Base-by-base conservation (phyloP, 1,140 invertebrate genomes). In the Pseudomyrmex pallidus region DNA sequence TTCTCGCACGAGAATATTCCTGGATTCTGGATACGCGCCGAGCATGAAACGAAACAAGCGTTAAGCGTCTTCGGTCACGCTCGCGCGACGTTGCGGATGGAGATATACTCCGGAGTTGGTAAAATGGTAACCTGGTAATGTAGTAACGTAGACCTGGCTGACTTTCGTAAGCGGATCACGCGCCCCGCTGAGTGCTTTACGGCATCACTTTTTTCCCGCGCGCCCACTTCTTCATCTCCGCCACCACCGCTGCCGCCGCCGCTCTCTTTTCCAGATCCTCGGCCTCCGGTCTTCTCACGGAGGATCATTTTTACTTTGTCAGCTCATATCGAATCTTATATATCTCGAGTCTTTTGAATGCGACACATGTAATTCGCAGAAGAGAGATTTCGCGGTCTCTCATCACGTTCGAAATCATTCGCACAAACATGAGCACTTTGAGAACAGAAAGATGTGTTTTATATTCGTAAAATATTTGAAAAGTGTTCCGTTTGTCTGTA, bases 151-250 rank as follows among this genome's bases (percentile, higher is more conserved):
- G 84, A 83, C 85, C 82, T 82, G 76, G 87, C 91, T 90, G 91
- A 91, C 90, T 92, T 92, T 92, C 83, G 93, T 92, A 94, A 93
- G 90, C 92, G 92, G 92, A 93, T 93, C 93, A 94, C 93, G 93
- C 90, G 87, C 91, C 89, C 89, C 77, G 91, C 91, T 93, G 92
- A 94, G 93, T 94, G 92, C 92, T 94, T 94, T 94, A 94, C 90
- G 92, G 92, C 93, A 93, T 93, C 92, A 80, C 90, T 91, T 92
- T 93, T 93, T 93, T 91, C 88, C 89, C 84, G 77, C 85, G 74
- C 87, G 83, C 83, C 83, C 85, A 89, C 85, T 89, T 87, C 86
- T 77, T 74, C 35, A 35, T 35, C 90, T 74, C 85, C 85, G 25
- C 52, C 85, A 86, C 86, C 74, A 67, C 74, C 87, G 84, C 82